phyloP scores from a whole-genome alignment of 2,113 vertebrate genomes.

The Toxotes jaculatrix region DNA sequence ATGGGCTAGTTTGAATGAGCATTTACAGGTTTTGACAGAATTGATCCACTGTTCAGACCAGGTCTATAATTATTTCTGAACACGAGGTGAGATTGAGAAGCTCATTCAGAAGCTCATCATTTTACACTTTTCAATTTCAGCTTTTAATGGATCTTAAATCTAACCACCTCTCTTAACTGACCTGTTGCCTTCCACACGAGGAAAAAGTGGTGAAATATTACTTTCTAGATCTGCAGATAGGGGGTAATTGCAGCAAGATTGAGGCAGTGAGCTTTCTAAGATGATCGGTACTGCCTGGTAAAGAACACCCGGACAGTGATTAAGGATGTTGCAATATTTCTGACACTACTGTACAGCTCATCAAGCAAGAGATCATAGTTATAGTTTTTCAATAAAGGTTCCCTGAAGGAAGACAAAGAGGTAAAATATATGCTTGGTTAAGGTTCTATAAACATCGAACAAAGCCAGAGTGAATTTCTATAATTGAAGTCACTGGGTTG shows the following conservation, averaged over 20 bases:
- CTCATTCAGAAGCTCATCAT: background rate
- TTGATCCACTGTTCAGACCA: background rate
- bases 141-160: slow-evolving; percentile 1
- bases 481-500: background rate
- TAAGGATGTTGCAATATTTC: slow-evolving; percentile 25
- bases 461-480: background rate
- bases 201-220: slow-evolving; percentile 14
- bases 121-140: background rate
- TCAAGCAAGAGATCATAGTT: background rate
- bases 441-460: background rate
- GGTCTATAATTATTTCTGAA: background rate
- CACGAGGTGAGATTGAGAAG: background rate
- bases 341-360: background rate
- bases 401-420: background rate
- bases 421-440: background rate
- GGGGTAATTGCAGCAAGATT: background rate
- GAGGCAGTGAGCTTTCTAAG: background rate
- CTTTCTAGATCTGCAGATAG: slow-evolving; percentile 1
- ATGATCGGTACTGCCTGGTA: background rate
- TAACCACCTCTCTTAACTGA: background rate
- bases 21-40: background rate
- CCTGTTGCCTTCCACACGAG: background rate
- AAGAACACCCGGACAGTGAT: background rate
- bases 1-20: background rate
- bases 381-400: background rate